Percentiles rank a stretch among this genome's conserved stretches.
Evolutionary conservation across 2,888 invertebrate species (phyloP).

Genomic region (Drepanosiphum platanoidis): DNA sequence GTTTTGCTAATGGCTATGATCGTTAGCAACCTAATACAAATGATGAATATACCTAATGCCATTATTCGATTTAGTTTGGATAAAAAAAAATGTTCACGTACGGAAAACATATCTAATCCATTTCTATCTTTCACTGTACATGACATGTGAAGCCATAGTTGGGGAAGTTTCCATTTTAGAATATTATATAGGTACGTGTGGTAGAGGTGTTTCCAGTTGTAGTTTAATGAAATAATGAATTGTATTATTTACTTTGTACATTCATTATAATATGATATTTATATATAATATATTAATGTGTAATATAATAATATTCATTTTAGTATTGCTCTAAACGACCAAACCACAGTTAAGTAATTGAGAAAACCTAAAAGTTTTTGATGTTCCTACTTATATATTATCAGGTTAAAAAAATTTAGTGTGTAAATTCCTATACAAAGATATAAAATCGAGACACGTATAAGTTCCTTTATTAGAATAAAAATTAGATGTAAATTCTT

Average conservation of each 20-base stretch:
- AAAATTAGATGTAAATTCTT: neutral
- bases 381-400: neutral
- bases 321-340: neutral
- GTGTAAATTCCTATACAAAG: neutral
- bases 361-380: neutral
- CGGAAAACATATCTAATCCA: conserved; percentile 8
- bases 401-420: neutral
- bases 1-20: conserved; percentile 21
- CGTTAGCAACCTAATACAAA: conserved; percentile 25
- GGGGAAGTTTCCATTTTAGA: neutral
- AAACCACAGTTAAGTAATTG: neutral
- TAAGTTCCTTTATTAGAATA: neutral
- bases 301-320: neutral
- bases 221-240: neutral
- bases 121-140: conserved; percentile 2
- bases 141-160: neutral
- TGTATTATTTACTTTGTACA: neutral
- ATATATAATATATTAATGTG: neutral
- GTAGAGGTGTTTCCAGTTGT: neutral
- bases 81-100: conserved; percentile 25
- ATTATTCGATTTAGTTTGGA: conserved; percentile 26
- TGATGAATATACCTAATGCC: neutral
- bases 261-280: neutral
- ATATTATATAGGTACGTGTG: neutral
- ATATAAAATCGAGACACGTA: neutral